These are phyloP conservation scores for Rhineura floridana DNA, from an alignment of 2,113 vertebrate genomes.

Conservation along the genomic window DNA sequence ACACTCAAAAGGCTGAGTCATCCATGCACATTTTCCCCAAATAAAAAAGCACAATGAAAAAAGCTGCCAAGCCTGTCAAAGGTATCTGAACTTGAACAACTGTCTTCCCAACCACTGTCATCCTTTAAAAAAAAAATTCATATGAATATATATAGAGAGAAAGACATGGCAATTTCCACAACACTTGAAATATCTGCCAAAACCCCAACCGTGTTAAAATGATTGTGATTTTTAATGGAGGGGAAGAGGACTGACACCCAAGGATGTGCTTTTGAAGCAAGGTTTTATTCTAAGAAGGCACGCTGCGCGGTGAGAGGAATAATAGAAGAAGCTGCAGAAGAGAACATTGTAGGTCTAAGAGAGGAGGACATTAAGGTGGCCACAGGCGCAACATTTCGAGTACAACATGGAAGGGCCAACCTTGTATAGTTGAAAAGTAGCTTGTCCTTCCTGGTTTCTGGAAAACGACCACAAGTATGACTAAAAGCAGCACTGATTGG, in stretches of 20 bases:
- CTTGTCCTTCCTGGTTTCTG: background rate
- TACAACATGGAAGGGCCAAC: no score
- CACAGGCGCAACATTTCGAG: background rate
- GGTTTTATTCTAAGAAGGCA: constrained; percentile 22
- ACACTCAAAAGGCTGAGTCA: constrained; percentile 57
- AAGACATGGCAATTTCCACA: background rate
- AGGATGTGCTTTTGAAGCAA: constrained; percentile 40
- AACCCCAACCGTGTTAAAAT: constrained; percentile 38
- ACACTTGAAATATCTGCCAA: constrained; percentile 49
- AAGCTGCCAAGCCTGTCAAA: constrained; percentile 58
- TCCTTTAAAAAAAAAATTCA: constrained; percentile 44
- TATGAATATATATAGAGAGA: constrained; percentile 44
- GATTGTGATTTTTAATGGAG: constrained; percentile 48
- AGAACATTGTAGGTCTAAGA: background rate
- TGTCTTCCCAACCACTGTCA: constrained; percentile 53
- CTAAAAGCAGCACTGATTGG: background rate
- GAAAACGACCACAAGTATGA: no score
- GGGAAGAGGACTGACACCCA: constrained; percentile 34
- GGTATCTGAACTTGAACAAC: constrained; percentile 39
- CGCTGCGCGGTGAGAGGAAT: no score
- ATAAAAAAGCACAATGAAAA: constrained; percentile 44
- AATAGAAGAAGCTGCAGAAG: background rate
- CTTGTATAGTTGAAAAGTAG: background rate
- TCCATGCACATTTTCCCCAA: constrained; percentile 31
- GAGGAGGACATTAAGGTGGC: background rate